Conservation (phyloP, 2,797 vertebrate genomes). For the Pseudochaenichthys georgianus region DNA sequence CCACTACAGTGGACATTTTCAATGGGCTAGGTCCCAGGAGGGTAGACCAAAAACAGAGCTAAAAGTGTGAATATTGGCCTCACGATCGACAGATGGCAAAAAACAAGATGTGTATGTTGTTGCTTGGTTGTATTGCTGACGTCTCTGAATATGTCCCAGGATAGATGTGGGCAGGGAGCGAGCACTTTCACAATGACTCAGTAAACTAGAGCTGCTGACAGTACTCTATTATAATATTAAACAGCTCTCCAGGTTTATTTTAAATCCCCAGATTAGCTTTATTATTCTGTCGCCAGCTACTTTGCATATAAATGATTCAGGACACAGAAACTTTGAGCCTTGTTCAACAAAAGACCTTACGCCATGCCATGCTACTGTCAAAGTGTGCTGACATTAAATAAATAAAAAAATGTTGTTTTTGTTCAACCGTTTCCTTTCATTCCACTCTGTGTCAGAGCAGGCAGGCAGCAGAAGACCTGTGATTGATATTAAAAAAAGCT, state of each 20-base stretch:
- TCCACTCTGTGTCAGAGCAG: slow-evolving; percentile 72
- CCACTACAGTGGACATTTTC: too few relatives aligned
- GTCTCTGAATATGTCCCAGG: background rate
- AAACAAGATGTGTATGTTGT: background rate
- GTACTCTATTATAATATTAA: slow-evolving; percentile 44
- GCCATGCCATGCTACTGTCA: slow-evolving; percentile 76
- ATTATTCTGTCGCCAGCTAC: slow-evolving; percentile 60
- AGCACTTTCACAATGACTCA: slow-evolving; percentile 16
- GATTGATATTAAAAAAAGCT: slow-evolving; percentile 61
- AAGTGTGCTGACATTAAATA: slow-evolving; percentile 78
- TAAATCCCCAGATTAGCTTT: slow-evolving; percentile 59
- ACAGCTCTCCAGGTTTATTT: slow-evolving; percentile 23
- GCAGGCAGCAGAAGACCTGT: slow-evolving; percentile 64
- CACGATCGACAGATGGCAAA: background rate
- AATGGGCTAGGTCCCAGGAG: too few relatives aligned
- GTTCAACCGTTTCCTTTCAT: slow-evolving; percentile 80
- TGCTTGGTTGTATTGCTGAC: background rate
- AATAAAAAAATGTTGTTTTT: slow-evolving; percentile 77
- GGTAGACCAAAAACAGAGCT: background rate
- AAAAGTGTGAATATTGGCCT: background rate
- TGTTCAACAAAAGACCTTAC: slow-evolving; percentile 64
- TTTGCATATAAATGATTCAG: slow-evolving; percentile 67
- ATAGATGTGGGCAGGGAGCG: slow-evolving; percentile 2
- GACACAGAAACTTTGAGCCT: slow-evolving; percentile 70
- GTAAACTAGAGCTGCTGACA: slow-evolving; percentile 17